phyloP scores from a whole-genome alignment of 2,888 invertebrate genomes.

The Willowsia nigromaculata region DNA sequence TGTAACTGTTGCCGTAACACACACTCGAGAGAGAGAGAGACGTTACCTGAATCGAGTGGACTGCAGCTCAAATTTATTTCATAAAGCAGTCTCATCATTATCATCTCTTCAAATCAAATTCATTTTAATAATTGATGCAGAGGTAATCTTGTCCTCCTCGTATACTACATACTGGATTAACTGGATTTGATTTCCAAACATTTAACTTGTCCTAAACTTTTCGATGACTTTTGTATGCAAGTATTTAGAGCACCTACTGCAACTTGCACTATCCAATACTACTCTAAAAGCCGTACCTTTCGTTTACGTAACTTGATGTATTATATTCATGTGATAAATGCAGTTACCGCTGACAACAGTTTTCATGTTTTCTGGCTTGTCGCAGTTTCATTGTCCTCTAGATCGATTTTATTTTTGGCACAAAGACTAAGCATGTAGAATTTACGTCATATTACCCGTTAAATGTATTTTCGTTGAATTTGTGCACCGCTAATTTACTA shows the following conservation, averaged over 20 bases:
- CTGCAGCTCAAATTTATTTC: not conserved
- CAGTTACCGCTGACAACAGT: not conserved
- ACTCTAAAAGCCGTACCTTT: not conserved
- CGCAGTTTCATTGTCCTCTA: no score
- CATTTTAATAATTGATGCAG: not conserved
- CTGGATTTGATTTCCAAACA: conserved; percentile 50
- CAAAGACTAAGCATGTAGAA: no score
- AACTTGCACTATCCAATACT: no score
- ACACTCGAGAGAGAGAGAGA: not conserved
- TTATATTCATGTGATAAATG: not conserved
- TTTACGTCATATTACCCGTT: no score
- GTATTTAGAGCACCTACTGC: no score
- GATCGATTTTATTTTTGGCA: no score
- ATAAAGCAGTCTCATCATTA: conserved; percentile 12
- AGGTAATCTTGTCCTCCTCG: not conserved
- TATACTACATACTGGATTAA: conserved; percentile 43
- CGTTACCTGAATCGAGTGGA: conserved; percentile 27
- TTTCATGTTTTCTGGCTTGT: not conserved
- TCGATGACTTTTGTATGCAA: conserved; percentile 25
- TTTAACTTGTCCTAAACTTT: no score
- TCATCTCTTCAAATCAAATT: conserved; percentile 9
- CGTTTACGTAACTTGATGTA: not conserved
- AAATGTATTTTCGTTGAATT: no score
- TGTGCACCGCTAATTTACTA: no score
- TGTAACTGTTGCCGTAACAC: conserved; percentile 61